phyloP scores from a whole-genome alignment of 2,888 invertebrate species.

The Nomada hirtipes region DNA sequence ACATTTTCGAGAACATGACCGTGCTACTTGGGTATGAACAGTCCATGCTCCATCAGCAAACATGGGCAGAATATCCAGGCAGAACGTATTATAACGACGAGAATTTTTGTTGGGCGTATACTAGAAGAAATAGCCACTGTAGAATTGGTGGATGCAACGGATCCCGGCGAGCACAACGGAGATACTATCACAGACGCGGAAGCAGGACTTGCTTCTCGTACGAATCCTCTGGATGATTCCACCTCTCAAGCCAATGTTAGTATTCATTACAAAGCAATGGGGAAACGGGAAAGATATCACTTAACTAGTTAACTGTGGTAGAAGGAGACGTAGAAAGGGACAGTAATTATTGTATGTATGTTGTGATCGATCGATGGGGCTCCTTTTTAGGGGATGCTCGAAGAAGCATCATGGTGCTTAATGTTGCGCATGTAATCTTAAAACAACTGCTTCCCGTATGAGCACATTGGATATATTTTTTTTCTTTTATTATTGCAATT shows the following conservation, averaged over 20 bases:
- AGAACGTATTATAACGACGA: conserved; percentile 68
- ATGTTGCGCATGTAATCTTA: conserved; percentile 13
- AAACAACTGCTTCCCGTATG: conserved; percentile 16
- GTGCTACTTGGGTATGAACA: conserved; percentile 21
- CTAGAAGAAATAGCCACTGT: conserved; percentile 80
- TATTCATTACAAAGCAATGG: conserved; percentile 63
- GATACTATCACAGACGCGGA: conserved; percentile 69
- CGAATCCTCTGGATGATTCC: conserved; percentile 77
- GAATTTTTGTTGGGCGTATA: conserved; percentile 78
- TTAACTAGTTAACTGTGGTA: conserved; percentile 48
- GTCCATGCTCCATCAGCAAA: conserved; percentile 9
- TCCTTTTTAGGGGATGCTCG: conserved; percentile 37
- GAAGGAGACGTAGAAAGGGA: conserved; percentile 46
- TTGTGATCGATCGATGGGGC: conserved; percentile 27
- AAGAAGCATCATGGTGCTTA: conserved; percentile 18
- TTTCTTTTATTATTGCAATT: conserved; percentile 13
- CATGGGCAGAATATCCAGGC: conserved; percentile 19
- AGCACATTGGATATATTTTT: not conserved
- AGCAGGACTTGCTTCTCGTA: conserved; percentile 77
- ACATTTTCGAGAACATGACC: conserved; percentile 13
- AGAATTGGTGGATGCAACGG: conserved; percentile 81
- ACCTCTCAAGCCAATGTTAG: conserved; percentile 80
- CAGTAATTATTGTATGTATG: conserved; percentile 18
- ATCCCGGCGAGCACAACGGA: conserved; percentile 76
- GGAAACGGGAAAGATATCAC: conserved; percentile 12